Conservation (phyloP, 2,113 vertebrate genomes). For the Engraulis encrasicolus region DNA sequence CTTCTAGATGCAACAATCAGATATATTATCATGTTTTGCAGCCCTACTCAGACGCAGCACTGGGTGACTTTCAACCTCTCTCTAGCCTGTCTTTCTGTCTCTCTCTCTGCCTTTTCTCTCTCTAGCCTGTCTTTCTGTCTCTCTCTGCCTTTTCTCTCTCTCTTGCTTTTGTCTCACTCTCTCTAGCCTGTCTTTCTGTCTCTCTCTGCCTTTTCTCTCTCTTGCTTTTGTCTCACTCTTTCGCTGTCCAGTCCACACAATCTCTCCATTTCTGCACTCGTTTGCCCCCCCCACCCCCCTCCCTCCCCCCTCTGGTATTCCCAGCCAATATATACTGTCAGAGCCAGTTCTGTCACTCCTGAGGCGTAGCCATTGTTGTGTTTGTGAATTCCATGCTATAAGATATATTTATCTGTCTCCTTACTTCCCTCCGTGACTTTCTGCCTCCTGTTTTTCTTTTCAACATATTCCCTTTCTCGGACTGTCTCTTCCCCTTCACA, state of each 20-base stretch:
- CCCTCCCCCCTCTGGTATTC: no score
- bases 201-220: neutral
- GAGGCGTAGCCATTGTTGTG: neutral
- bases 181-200: neutral
- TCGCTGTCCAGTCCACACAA: neutral
- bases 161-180: neutral
- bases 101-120: neutral
- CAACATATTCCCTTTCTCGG: neutral
- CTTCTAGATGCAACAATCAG: no score
- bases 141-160: neutral
- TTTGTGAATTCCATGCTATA: neutral
- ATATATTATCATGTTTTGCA: no score
- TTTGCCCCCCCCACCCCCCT: neutral
- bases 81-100: neutral
- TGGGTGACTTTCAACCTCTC: no score
- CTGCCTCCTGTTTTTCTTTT: neutral
- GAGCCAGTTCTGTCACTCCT: neutral
- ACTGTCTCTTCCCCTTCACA: neutral
- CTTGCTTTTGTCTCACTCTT: neutral
- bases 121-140: no score
- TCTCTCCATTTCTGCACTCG: neutral
- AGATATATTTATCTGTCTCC: neutral
- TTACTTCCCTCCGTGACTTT: neutral
- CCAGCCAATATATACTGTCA: neutral
- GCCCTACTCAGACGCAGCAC: no score